These are phyloP conservation scores for Paratilapia polleni DNA, from an alignment of 2,113 vertebrate genomes.

Conservation along the genomic window DNA sequence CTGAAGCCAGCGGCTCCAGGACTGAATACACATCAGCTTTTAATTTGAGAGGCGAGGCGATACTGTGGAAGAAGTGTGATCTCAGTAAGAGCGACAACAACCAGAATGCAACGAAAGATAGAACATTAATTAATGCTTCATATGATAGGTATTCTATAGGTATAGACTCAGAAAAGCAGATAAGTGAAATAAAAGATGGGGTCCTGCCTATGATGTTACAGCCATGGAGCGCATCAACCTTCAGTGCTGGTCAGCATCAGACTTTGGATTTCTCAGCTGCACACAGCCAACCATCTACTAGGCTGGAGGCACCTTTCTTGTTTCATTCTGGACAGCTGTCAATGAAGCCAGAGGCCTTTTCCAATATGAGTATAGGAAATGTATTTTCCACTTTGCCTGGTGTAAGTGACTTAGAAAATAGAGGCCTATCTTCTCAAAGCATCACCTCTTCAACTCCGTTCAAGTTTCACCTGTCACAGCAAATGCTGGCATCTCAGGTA, in stretches of 20 bases:
- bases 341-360: constrained; percentile 86
- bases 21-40: constrained; percentile 27
- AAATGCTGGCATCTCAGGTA: constrained; percentile 96
- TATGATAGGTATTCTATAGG: constrained; percentile 74
- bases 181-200: constrained; percentile 77
- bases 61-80: constrained; percentile 73
- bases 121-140: constrained; percentile 64
- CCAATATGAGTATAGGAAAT: constrained; percentile 87
- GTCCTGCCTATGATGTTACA: constrained; percentile 84
- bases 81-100: constrained; percentile 70
- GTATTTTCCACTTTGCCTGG: constrained; percentile 88
- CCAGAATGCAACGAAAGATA: constrained; percentile 66
- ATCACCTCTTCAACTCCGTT: constrained; percentile 79
- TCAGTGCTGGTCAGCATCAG: constrained; percentile 83
- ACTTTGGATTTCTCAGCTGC: constrained; percentile 86
- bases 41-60: constrained; percentile 77
- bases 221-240: constrained; percentile 82
- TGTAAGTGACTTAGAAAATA: constrained; percentile 77
- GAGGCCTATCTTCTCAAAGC: constrained; percentile 78
- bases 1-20: constrained; percentile 65
- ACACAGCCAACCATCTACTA: constrained; percentile 87
- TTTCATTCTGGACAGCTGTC: constrained; percentile 89
- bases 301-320: constrained; percentile 85
- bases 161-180: constrained; percentile 76
- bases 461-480: constrained; percentile 91